Percentiles rank a stretch among this genome's conserved stretches.
These are phyloP conservation scores for Pollimyrus isidori DNA, from an alignment of 2,113 vertebrate genomes.

Conservation along the genomic window DNA sequence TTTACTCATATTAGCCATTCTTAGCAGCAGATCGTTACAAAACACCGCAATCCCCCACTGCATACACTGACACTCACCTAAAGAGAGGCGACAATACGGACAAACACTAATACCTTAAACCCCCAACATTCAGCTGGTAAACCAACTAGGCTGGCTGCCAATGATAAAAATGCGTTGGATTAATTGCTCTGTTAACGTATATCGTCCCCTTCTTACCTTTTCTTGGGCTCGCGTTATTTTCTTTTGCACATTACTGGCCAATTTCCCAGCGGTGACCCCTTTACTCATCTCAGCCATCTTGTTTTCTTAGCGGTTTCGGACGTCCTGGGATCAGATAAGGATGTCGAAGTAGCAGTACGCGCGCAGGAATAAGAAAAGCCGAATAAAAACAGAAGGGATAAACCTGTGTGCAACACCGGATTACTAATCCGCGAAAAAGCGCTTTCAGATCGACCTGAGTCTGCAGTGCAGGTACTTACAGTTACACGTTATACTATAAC, in stretches of 20 bases:
- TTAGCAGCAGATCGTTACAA: not conserved
- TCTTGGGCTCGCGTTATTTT: slow-evolving; percentile 87
- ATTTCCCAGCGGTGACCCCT: slow-evolving; percentile 87
- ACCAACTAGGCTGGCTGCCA: not conserved
- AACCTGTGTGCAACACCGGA: not conserved
- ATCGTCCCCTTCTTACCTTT: slow-evolving; percentile 66
- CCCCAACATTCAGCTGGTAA: not conserved
- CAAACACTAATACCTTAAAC: not conserved
- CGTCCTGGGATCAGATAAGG: slow-evolving; percentile 15
- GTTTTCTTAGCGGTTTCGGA: slow-evolving; percentile 29
- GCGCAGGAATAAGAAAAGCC: slow-evolving; percentile 2
- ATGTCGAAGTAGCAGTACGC: slow-evolving; percentile 1
- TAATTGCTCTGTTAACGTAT: not conserved
- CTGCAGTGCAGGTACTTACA: slow-evolving; percentile 48
- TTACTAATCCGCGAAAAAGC: slow-evolving; percentile 17
- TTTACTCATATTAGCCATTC: not conserved
- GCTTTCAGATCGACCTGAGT: slow-evolving; percentile 39
- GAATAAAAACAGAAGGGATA: not conserved
- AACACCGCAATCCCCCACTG: not conserved
- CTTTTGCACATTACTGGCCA: slow-evolving; percentile 92
- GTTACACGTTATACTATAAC: slow-evolving; percentile 38
- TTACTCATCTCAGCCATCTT: slow-evolving; percentile 90
- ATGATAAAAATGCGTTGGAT: not conserved
- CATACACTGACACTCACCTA: not conserved
- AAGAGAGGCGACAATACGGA: not conserved